A percentile compares a stretch with the other conserved stretches of the same genome.
Evolutionary conservation across 2,888 invertebrate genomes (phyloP).

Genomic region (Cancer borealis): DNA sequence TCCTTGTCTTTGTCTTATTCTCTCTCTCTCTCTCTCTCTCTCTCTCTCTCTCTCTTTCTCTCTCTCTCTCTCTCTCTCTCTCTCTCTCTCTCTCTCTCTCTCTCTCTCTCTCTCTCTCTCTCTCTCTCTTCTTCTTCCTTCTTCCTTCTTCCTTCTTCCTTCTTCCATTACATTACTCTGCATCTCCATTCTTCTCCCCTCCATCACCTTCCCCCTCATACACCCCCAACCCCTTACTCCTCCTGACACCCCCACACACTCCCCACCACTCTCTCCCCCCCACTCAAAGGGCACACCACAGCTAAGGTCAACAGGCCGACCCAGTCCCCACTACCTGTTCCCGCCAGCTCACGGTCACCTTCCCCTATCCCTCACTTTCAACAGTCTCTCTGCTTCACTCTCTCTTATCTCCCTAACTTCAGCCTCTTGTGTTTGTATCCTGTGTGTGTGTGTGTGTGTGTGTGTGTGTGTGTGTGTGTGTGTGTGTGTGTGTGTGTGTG

Average conservation of each 20-base stretch:
- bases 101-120: conserved; percentile 40
- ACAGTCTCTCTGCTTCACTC: too few species aligned
- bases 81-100: conserved; percentile 40
- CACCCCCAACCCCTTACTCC: not conserved
- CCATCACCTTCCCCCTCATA: not conserved
- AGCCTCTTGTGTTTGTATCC: not conserved
- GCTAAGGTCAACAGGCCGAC: not conserved
- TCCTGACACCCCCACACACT: not conserved
- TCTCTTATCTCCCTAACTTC: not conserved
- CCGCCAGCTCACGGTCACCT: not conserved
- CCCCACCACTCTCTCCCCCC: not conserved
- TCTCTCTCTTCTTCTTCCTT: not conserved
- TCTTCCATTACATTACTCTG: not conserved
- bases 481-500: too few species aligned
- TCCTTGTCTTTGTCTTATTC: conserved; percentile 17
- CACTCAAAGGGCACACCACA: not conserved
- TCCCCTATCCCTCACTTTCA: not conserved
- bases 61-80: conserved; percentile 31
- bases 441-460: too few species aligned
- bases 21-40: conserved; percentile 17
- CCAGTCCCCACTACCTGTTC: conserved; percentile 18
- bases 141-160: not conserved
- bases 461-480: too few species aligned
- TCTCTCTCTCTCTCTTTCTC: conserved; percentile 18
- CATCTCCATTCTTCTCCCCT: not conserved